phyloP scores from a whole-genome alignment of 2,888 invertebrate genomes.

The Drepanosiphum platanoidis region DNA sequence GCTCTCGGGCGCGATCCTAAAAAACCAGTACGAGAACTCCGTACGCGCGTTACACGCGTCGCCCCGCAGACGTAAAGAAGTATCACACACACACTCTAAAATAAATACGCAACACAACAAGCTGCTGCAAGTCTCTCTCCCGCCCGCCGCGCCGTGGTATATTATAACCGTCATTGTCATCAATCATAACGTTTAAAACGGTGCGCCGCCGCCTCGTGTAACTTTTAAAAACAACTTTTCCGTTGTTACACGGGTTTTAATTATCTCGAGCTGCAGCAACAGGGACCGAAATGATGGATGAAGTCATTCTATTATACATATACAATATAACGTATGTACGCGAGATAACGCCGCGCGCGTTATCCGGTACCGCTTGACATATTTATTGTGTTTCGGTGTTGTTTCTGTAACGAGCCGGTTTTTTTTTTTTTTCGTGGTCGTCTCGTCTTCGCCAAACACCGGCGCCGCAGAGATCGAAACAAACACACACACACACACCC shows the following conservation, averaged over 20 bases:
- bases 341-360: slow-evolving; percentile 31
- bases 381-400: slow-evolving; percentile 50
- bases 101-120: neutral
- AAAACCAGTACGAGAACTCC: neutral
- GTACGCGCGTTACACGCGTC: too few species aligned
- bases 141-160: neutral
- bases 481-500: neutral
- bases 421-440: neutral
- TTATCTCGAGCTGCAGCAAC: slow-evolving; percentile 43
- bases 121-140: neutral
- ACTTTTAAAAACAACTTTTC: slow-evolving; percentile 52
- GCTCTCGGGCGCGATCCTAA: neutral
- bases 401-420: slow-evolving; percentile 7
- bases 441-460: neutral
- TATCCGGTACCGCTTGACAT: slow-evolving; percentile 55
- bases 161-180: slow-evolving; percentile 36
- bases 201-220: neutral
- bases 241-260: slow-evolving; percentile 54
- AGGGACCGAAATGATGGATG: slow-evolving; percentile 49
- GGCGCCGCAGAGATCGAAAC: neutral
- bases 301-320: slow-evolving; percentile 37
- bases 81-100: neutral
- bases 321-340: too few species aligned
- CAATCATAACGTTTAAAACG: slow-evolving; percentile 53
- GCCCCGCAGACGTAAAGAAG: too few species aligned